These are phyloP conservation scores for Panulirus ornatus DNA, from an alignment of 1,140 invertebrate species.

Conservation along the genomic window DNA sequence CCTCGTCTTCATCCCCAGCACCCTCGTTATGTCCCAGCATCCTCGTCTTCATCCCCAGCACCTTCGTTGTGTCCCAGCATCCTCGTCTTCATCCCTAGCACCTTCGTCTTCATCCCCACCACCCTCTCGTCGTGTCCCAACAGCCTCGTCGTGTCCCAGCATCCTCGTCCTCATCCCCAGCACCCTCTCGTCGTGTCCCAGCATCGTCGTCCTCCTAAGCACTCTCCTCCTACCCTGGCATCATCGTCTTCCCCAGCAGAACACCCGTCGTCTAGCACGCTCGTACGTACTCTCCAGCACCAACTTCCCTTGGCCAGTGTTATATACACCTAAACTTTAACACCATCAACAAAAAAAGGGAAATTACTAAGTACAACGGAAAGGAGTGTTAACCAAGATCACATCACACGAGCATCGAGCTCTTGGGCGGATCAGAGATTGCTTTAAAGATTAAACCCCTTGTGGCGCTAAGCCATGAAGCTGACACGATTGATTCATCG, in stretches of 20 bases:
- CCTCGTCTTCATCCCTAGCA: not conserved
- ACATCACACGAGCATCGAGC: too few relatives aligned
- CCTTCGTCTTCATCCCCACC: not conserved
- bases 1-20: too few relatives aligned
- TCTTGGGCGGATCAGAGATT: too few relatives aligned
- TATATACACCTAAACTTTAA: not conserved
- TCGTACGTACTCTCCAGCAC: not conserved
- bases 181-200: not conserved
- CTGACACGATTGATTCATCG: too few relatives aligned
- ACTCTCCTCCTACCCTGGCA: not conserved
- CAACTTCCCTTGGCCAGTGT: not conserved
- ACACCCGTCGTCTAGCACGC: too few relatives aligned
- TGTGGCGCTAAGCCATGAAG: too few relatives aligned
- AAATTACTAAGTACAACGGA: too few relatives aligned
- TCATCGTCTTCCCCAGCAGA: not conserved
- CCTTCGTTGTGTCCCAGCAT: not conserved
- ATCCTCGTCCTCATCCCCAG: not conserved
- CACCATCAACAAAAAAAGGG: conserved; percentile 3
- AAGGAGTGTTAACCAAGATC: too few relatives aligned
- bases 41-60: too few relatives aligned
- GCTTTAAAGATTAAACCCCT: too few relatives aligned
- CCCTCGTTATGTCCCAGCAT: not conserved
- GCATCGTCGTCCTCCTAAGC: not conserved
- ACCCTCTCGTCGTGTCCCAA: not conserved
- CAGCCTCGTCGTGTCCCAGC: not conserved